phyloP scores from a whole-genome alignment of 2,113 vertebrate genomes.

The Psettodes erumei region DNA sequence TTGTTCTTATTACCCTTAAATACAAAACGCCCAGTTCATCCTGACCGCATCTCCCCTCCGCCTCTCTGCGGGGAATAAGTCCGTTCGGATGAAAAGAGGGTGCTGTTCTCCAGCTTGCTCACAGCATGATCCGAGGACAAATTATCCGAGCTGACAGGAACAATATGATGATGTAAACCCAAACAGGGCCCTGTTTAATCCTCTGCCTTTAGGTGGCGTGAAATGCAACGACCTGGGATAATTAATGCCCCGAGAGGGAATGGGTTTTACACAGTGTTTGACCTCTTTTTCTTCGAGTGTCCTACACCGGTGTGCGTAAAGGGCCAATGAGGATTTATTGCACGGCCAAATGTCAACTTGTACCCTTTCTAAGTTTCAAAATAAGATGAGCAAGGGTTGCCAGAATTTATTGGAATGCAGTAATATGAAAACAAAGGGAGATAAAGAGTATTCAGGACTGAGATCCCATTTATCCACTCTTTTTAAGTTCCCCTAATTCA shows the following conservation, averaged over 20 bases:
- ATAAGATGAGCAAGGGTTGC: neutral
- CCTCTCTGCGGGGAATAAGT: slow-evolving; percentile 52
- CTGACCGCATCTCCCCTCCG: neutral
- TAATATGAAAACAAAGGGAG: neutral
- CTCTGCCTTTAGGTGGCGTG: slow-evolving; percentile 44
- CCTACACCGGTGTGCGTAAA: neutral
- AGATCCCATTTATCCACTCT: no score
- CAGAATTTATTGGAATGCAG: neutral
- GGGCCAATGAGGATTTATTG: no score
- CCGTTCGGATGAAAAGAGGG: slow-evolving; percentile 50
- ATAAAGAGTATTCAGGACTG: neutral
- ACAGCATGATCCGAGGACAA: slow-evolving; percentile 51
- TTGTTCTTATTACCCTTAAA: slow-evolving; percentile 30
- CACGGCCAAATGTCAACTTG: neutral
- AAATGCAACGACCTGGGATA: slow-evolving; percentile 1
- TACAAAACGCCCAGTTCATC: slow-evolving; percentile 46
- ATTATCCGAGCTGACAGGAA: slow-evolving; percentile 52
- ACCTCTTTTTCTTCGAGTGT: neutral
- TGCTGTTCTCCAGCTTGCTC: slow-evolving; percentile 60
- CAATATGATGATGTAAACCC: slow-evolving; percentile 51
- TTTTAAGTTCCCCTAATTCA: no score
- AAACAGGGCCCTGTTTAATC: slow-evolving; percentile 2
- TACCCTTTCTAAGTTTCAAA: no score
- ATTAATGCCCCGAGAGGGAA: slow-evolving; percentile 10
- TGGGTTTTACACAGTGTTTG: neutral